phyloP scores from a whole-genome alignment of 2,888 invertebrate genomes.

The Stenodera caucasica region DNA sequence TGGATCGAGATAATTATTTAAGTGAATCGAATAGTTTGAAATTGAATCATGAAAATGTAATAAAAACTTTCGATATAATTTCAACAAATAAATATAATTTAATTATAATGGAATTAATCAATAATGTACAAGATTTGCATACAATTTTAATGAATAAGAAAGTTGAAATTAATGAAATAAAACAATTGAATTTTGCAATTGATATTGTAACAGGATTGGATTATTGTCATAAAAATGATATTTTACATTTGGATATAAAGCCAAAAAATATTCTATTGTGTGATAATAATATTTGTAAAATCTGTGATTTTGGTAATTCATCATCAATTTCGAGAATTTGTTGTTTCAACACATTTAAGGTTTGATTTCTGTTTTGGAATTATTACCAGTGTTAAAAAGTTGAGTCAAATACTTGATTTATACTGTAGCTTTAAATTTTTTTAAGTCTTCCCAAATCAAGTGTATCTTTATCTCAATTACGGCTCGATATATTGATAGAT shows the following conservation, averaged over 20 bases:
- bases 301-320: slow-evolving; percentile 54
- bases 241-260: slow-evolving; percentile 53
- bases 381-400: slow-evolving; percentile 8
- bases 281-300: slow-evolving; percentile 43
- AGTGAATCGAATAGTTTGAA: slow-evolving; percentile 45
- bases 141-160: slow-evolving; percentile 39
- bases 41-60: slow-evolving; percentile 45
- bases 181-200: slow-evolving; percentile 34
- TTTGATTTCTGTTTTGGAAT: slow-evolving; percentile 31
- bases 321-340: slow-evolving; percentile 22
- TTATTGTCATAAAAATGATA: slow-evolving; percentile 45
- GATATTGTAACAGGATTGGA: slow-evolving; percentile 45
- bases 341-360: background rate
- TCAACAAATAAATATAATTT: slow-evolving; percentile 40
- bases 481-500: too few species aligned
- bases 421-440: too few species aligned
- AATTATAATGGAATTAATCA: slow-evolving; percentile 49
- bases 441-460: too few species aligned
- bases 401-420: too few species aligned
- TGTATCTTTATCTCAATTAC: too few species aligned
- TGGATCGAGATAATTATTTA: slow-evolving; percentile 17
- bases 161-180: slow-evolving; percentile 11
- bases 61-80: slow-evolving; percentile 45
- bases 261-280: slow-evolving; percentile 50
- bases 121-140: slow-evolving; percentile 41